Evolutionary conservation across 1,140 invertebrate genomes (phyloP).

Genomic region (Zophobas atratus): DNA sequence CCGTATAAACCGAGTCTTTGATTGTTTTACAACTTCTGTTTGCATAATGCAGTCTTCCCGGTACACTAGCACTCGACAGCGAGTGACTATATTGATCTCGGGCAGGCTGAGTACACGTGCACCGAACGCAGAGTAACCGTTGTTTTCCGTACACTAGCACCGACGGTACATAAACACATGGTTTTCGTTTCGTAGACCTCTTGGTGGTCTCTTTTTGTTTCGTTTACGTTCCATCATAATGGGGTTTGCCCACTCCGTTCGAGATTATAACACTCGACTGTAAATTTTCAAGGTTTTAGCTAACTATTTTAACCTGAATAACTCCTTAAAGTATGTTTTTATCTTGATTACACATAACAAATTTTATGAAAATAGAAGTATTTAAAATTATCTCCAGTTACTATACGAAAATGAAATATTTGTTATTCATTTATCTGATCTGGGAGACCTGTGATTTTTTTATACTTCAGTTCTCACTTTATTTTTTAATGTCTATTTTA

Average conservation of each 20-base stretch:
- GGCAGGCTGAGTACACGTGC: conserved; percentile 3
- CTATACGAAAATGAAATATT: too few relatives aligned
- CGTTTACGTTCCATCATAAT: background rate
- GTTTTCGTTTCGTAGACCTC: background rate
- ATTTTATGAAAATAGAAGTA: too few relatives aligned
- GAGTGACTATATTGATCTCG: conserved; percentile 18
- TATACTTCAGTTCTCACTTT: too few relatives aligned
- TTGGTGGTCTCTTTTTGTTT: background rate
- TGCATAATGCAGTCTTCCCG: conserved; percentile 4
- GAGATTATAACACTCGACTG: too few relatives aligned
- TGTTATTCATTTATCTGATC: too few relatives aligned
- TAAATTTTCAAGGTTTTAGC: conserved; percentile 25
- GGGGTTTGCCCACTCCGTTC: background rate
- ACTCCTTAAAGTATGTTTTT: conserved; percentile 31
- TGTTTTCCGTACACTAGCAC: conserved; percentile 16
- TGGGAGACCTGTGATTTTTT: too few relatives aligned
- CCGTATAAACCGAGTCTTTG: background rate
- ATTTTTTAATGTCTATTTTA: too few relatives aligned
- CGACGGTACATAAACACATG: background rate
- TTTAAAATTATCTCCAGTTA: too few relatives aligned
- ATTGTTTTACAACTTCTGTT: background rate
- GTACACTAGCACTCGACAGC: background rate
- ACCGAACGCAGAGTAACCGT: background rate
- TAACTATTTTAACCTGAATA: conserved; percentile 1
- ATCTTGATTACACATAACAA: too few relatives aligned